Conservation (phyloP, 1,140 invertebrate species). For the Achatina immaculata region DNA sequence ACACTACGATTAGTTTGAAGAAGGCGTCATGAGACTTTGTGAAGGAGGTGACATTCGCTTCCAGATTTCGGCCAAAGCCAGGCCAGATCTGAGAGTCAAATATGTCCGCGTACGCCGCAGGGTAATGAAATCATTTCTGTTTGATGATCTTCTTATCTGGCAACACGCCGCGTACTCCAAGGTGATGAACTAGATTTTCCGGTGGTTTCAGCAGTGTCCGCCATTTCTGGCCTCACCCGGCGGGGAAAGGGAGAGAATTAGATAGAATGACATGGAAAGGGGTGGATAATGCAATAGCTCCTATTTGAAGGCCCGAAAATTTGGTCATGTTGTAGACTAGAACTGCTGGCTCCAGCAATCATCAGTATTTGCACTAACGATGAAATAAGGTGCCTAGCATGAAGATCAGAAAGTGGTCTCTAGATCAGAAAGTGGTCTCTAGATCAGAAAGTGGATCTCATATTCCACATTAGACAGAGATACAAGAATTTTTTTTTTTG, state of each 20-base stretch:
- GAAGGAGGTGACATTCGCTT: not conserved
- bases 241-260: not conserved
- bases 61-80: not conserved
- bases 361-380: conserved; percentile 28
- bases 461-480: too few species aligned
- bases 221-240: conserved; percentile 1
- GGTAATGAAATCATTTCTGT: conserved; percentile 36
- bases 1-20: not conserved
- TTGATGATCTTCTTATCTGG: conserved; percentile 21
- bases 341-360: conserved; percentile 16
- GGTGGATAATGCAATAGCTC: conserved; percentile 26
- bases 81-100: not conserved
- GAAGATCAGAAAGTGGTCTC: too few species aligned
- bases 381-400: too few species aligned
- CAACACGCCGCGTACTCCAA: not conserved
- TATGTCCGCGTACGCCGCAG: conserved; percentile 11
- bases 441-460: too few species aligned
- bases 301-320: conserved; percentile 29
- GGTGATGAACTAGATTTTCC: conserved; percentile 9
- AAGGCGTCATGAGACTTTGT: not conserved
- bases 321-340: not conserved
- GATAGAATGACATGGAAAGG: not conserved
- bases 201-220: conserved; percentile 5
- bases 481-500: too few species aligned
- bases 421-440: too few species aligned